A percentile compares a stretch with the other conserved stretches of the same genome.
phyloP scores from a whole-genome alignment of 2,888 invertebrate genomes.

The Chrysotoxum bicinctum region DNA sequence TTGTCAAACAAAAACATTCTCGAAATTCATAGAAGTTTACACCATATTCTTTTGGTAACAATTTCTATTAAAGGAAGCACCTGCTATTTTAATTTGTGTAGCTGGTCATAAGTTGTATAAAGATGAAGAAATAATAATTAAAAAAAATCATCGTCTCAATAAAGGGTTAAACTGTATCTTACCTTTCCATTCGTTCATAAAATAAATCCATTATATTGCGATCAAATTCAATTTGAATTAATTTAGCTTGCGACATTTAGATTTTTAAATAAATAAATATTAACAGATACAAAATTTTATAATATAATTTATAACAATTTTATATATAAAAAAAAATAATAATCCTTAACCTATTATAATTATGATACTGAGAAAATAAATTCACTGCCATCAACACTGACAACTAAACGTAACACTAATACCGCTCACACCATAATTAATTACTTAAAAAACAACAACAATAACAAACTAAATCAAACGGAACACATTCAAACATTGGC shows the following conservation, averaged over 20 bases:
- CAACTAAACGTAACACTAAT: slow-evolving; percentile 30
- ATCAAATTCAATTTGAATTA: slow-evolving; percentile 80
- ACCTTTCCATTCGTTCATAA: slow-evolving; percentile 77
- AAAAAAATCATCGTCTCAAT: too few relatives aligned
- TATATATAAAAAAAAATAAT: slow-evolving; percentile 23
- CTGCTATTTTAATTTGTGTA: too few relatives aligned
- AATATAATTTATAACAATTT: slow-evolving; percentile 33
- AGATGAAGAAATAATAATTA: too few relatives aligned
- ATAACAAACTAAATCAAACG: slow-evolving; percentile 24
- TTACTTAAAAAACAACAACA: slow-evolving; percentile 19
- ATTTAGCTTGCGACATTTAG: slow-evolving; percentile 68
- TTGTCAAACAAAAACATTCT: too few relatives aligned
- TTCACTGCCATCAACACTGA: slow-evolving; percentile 16
- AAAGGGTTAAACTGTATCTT: neutral
- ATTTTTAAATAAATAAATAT: slow-evolving; percentile 49
- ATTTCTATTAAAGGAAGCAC: too few relatives aligned
- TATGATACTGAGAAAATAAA: slow-evolving; percentile 3
- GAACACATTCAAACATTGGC: slow-evolving; percentile 41
- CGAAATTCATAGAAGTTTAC: too few relatives aligned
- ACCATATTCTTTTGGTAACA: too few relatives aligned
- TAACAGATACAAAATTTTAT: slow-evolving; percentile 32
- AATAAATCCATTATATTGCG: slow-evolving; percentile 80
- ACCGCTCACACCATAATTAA: slow-evolving; percentile 11
- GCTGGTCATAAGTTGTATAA: too few relatives aligned
- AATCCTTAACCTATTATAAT: neutral